phyloP scores from a whole-genome alignment of 2,888 invertebrate species.

The Idaea biselata region DNA sequence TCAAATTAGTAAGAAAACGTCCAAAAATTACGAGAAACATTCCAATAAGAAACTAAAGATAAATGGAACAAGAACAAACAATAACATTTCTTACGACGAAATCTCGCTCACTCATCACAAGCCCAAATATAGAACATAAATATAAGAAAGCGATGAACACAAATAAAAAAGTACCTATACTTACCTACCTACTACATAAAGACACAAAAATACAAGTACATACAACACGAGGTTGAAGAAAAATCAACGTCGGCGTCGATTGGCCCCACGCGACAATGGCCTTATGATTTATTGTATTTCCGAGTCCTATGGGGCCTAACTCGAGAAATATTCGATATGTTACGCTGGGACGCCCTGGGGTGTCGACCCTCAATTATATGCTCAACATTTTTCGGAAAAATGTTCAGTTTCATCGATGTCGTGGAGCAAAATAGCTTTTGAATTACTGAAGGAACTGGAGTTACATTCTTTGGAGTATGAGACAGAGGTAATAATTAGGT shows the following conservation, averaged over 20 bases:
- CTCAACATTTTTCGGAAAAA: conserved; percentile 32
- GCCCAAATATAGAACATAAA: neutral
- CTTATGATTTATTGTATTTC: conserved; percentile 67
- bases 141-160: neutral
- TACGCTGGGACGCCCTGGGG: conserved; percentile 44
- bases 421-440: neutral
- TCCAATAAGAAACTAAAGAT: neutral
- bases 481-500: neutral
- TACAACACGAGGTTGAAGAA: conserved; percentile 38
- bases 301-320: conserved; percentile 45
- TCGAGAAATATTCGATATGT: conserved; percentile 36
- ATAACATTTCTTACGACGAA: neutral
- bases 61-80: neutral
- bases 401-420: conserved; percentile 1
- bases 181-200: conserved; percentile 4
- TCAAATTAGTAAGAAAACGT: neutral
- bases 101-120: neutral
- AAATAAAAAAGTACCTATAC: conserved; percentile 4
- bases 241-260: conserved; percentile 69
- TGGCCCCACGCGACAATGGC: conserved; percentile 59
- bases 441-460: neutral
- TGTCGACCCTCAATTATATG: conserved; percentile 39
- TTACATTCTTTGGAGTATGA: neutral
- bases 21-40: neutral
- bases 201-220: conserved; percentile 29